A percentile compares a stretch with the other conserved stretches of the same genome.
Evolutionary conservation across 1,140 invertebrate genomes (phyloP).

Genomic region (Steinernema feltiae): DNA sequence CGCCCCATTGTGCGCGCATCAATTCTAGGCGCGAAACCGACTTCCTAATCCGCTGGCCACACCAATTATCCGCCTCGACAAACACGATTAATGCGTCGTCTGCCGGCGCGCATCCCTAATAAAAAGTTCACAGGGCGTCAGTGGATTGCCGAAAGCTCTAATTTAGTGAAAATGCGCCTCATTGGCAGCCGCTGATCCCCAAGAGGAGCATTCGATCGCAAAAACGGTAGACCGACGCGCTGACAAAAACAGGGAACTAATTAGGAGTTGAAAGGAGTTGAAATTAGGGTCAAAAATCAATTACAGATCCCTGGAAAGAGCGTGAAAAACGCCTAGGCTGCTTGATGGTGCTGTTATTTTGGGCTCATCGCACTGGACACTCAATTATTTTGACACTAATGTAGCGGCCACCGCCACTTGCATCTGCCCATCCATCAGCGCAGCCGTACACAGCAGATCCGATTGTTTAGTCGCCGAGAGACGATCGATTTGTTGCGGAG

Average conservation of each 20-base stretch:
- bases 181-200: background rate
- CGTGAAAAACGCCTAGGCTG: no score
- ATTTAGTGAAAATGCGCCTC: background rate
- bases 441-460: no score
- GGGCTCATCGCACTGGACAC: background rate
- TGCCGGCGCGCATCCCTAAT: background rate
- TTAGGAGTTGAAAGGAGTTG: no score
- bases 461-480: no score
- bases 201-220: background rate
- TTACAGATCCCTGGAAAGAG: no score
- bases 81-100: conserved; percentile 11
- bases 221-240: no score
- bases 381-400: background rate
- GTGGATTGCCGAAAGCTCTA: background rate
- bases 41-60: background rate
- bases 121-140: background rate
- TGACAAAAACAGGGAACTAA: background rate
- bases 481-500: no score
- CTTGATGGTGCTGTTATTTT: no score
- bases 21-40: background rate
- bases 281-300: no score
- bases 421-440: background rate
- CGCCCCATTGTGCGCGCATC: no score
- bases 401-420: background rate
- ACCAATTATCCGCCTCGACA: conserved; percentile 5